Evolutionary conservation across 2,888 invertebrate species (phyloP), one percentile per base, ranked within the genome.

Genomic region (Drosophila kokeensis): DNA sequence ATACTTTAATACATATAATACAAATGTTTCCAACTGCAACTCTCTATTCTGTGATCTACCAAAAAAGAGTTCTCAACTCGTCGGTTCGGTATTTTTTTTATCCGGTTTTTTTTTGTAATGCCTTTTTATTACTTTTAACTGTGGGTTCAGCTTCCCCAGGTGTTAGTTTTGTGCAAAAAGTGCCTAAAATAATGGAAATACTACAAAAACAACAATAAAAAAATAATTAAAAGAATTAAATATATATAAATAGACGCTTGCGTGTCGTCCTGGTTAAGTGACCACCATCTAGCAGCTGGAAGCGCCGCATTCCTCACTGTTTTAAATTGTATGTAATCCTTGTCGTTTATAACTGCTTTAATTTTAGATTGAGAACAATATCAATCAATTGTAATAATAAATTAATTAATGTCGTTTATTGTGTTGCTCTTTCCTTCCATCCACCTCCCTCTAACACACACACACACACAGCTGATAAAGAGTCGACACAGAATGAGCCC

Each of bases 291-390:
- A 30, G 27, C 36, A 30, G 65, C 58, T 42, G 60, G 27, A 60
- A 55, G 45, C 55, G 42, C 32, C 67, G 62, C 38, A 34, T 34
- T 38, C n/a, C 5, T 27, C 53, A 36, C 49, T 55, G 34, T 36
- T 67, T 63, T 42, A 32, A 53, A 57, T 55, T 49, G 77, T 76
- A 72, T 63, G 78, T 76, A 73, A 68, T 60, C 38, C 32, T 58
- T 34, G 24, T 60, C 55, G 29, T 36, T n/a, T 50, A 10, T 53
- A 13, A 52, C n/a, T 52, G 29, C n/a, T 48, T 58, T 48, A n/a
- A 24, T 27, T 27, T 27, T 30, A 8, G 18, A 15, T 55, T 54
- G 52, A 45, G 21, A 32, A 34, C 11, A 53, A 45, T 15, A 15
- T 38, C 30, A 67, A 18, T 13, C 24, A 34, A 27, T 36, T 36